Evolutionary conservation across 2,113 vertebrate genomes (phyloP).

Genomic region (Monopterus albus): DNA sequence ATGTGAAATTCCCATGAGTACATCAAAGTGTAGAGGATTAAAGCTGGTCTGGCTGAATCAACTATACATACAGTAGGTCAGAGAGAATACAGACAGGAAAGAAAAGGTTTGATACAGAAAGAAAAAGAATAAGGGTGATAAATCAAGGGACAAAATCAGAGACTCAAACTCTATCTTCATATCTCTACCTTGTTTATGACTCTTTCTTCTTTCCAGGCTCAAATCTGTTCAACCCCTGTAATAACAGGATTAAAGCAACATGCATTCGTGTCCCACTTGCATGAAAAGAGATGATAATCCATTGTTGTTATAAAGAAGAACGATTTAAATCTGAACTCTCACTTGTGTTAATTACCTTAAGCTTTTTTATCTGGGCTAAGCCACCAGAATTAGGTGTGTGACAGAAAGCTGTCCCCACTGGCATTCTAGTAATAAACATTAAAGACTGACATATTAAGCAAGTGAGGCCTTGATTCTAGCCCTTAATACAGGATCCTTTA

Average conservation of each 20-base stretch:
- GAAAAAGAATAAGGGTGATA: no score
- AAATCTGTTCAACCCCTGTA: neutral
- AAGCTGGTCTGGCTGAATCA: no score
- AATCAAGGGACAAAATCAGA: no score
- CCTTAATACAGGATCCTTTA: neutral
- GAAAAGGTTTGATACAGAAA: no score
- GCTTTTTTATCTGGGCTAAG: slow-evolving; percentile 1
- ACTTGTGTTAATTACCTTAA: neutral
- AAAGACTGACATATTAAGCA: neutral
- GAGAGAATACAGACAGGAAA: no score
- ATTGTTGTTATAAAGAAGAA: neutral
- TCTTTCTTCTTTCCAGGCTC: neutral
- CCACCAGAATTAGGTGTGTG: neutral
- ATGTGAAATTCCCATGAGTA: no score
- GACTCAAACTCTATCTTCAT: neutral
- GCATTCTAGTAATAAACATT: neutral
- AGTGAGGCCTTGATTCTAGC: no score
- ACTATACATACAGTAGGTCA: no score
- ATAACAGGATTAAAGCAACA: slow-evolving; percentile 23
- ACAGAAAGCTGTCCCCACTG: neutral
- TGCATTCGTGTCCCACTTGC: neutral
- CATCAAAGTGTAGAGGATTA: no score
- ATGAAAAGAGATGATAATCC: neutral
- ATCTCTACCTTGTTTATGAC: neutral
- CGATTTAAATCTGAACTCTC: neutral